Evolutionary conservation across 1,140 invertebrate genomes (phyloP), one percentile per base, ranked within the genome.

Genomic region (Lepidurus couesii): DNA sequence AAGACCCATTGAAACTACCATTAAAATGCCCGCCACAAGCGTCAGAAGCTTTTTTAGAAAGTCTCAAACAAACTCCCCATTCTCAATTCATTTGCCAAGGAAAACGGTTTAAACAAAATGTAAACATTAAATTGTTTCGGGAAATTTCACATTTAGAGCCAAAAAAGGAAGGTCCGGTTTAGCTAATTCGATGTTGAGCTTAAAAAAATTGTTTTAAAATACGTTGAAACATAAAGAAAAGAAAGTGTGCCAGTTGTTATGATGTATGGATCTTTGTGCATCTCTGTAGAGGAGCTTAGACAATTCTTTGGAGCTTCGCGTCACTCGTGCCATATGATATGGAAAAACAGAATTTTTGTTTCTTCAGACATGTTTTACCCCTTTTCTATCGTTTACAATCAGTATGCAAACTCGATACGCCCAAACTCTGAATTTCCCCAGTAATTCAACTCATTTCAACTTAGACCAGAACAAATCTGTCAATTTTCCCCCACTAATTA

Each of bases 161-260:
- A 34, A 34, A 21, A 65, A 16, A 65, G n/a, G 21, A 65, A 65
- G 16, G 53, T 65, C 34, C 34, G 34, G 53, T 65, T 65, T 21
- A 65, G 53, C 21, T 65, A 5, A 47, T 47, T 65, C 34, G 53
- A 65, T 9, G 53, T 65, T 65, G 53, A 65, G 53, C 53, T 65
- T 65, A 4, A 34, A 4, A 34, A 4, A 34, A 4, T 34, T 21
- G 6, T 65, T 9, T 7, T 21, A 21, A 16, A 7, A 7, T 13
- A 1, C 53, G 13, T n/a, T n/a, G 53, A 16, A 65, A 21, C 21
- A 21, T 0, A 21, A 34, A 34, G 34, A 34, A 34, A 34, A 34
- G 34, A 65, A 65, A 65, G 53, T n/a, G 53, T 65, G 53, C 53
- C 16, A 65, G 53, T 65, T 65, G 53, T n/a, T 65, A 65, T 65